phyloP scores from a whole-genome alignment of 2,113 vertebrate species.

The Pterocles gutturalis region DNA sequence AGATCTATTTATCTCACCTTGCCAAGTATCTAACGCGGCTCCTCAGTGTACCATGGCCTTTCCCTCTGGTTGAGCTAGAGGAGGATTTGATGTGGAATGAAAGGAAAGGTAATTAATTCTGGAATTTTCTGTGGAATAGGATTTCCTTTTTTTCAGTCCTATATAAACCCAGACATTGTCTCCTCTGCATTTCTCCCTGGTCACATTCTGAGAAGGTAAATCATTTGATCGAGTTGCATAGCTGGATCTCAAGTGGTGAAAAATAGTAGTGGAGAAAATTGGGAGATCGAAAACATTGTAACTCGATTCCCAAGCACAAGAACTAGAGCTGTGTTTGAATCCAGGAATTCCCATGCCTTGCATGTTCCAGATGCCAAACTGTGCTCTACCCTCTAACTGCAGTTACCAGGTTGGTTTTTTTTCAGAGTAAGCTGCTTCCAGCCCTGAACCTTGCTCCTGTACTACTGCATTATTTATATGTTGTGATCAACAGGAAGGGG shows the following conservation, averaged over 20 bases:
- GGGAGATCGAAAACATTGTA: background rate
- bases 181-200: background rate
- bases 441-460: background rate
- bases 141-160: background rate
- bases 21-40: background rate
- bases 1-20: background rate
- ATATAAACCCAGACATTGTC: background rate
- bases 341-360: background rate
- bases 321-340: background rate
- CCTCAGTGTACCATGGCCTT: background rate
- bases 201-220: background rate
- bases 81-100: background rate
- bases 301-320: background rate
- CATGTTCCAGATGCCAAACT: background rate
- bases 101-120: background rate
- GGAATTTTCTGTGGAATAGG: background rate
- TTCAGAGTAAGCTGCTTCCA: background rate
- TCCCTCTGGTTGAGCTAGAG: background rate
- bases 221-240: background rate
- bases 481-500: background rate
- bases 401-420: background rate
- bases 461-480: background rate
- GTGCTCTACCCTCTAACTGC: background rate
- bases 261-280: background rate
- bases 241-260: background rate